These are phyloP conservation scores for Danionella dracula DNA, from an alignment of 2,797 vertebrate genomes.

Conservation along the genomic window DNA sequence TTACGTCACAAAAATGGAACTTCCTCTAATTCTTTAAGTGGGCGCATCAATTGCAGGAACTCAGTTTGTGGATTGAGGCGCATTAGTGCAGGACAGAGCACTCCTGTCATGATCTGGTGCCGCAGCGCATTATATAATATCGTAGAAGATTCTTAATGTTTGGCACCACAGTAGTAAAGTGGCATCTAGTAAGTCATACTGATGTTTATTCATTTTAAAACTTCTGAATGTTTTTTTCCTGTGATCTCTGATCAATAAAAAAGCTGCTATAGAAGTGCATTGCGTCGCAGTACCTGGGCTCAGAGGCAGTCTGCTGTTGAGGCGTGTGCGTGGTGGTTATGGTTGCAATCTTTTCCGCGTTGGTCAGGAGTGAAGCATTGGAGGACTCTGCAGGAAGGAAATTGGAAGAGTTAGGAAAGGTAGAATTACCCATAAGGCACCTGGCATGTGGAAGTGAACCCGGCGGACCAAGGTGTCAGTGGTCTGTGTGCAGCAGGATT, in stretches of 20 bases:
- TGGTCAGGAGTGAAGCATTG: constrained; percentile 94
- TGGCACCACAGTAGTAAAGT: no score
- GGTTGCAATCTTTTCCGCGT: constrained; percentile 97
- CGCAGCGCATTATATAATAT: no score
- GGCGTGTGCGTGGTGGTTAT: constrained; percentile 95
- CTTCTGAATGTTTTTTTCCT: not conserved
- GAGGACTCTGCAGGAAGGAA: constrained; percentile 79
- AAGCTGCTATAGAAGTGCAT: not conserved
- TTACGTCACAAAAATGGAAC: no score
- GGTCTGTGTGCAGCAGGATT: not conserved
- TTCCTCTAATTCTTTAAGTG: no score
- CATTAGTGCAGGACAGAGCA: no score
- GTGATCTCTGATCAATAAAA: not conserved
- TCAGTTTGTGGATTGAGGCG: no score
- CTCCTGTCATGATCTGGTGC: no score
- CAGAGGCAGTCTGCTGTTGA: constrained; percentile 81
- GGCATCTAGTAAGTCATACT: no score
- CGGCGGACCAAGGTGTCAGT: constrained; percentile 1
- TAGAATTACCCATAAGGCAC: constrained; percentile 26
- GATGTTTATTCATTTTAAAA: no score
- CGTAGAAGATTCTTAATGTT: no score
- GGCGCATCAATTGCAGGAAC: no score
- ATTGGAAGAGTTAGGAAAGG: constrained; percentile 16
- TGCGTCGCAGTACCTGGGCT: constrained; percentile 76
- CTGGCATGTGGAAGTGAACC: constrained; percentile 4